Evolutionary conservation across 2,113 vertebrate genomes (phyloP).

Genomic region (Cyprinodon brontotheroides): DNA sequence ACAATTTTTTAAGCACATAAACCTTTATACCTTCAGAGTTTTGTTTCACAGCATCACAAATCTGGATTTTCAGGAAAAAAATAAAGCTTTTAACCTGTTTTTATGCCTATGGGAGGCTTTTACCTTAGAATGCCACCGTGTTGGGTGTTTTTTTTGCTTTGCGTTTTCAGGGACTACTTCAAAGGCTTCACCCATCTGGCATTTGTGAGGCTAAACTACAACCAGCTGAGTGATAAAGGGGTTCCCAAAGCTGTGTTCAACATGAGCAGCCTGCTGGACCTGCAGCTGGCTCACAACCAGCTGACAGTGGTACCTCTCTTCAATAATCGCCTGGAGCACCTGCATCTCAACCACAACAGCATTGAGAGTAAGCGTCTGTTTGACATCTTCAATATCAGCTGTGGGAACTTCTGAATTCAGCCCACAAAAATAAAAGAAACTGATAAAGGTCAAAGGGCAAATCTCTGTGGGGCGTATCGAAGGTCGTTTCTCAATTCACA

Average conservation of each 20-base stretch:
- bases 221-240: conserved; percentile 91
- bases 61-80: background rate
- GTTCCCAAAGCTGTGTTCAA: conserved; percentile 92
- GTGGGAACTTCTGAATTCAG: background rate
- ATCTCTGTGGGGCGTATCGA: background rate
- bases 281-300: conserved; percentile 94
- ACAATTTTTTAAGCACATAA: too few species aligned
- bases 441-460: background rate
- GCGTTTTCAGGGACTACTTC: conserved; percentile 83
- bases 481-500: too few species aligned
- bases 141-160: background rate
- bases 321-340: conserved; percentile 88
- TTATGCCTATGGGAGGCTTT: background rate
- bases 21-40: background rate
- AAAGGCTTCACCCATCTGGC: conserved; percentile 87
- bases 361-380: conserved; percentile 85
- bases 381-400: background rate
- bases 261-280: conserved; percentile 89
- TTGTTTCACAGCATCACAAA: background rate
- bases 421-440: background rate
- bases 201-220: conserved; percentile 93
- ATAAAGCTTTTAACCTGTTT: background rate
- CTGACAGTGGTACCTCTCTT: conserved; percentile 87
- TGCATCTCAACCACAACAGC: conserved; percentile 94
- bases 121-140: background rate